Percentiles rank a stretch among this genome's conserved stretches.
Evolutionary conservation across 2,113 vertebrate species (phyloP).

Genomic region (Emydura subglobosa): DNA sequence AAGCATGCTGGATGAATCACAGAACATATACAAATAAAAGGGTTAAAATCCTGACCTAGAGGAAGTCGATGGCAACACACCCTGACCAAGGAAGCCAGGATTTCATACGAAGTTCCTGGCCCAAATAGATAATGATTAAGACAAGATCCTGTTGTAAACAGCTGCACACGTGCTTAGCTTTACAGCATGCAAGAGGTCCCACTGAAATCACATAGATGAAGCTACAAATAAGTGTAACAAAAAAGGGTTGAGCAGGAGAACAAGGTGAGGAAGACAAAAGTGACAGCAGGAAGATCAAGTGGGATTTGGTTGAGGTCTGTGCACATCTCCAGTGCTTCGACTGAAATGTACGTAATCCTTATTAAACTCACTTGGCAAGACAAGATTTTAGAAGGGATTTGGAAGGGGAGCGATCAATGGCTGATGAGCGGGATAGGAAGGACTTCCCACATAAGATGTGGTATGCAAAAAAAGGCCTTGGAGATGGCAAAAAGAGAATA

Average conservation of each 20-base stretch:
- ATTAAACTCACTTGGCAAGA: slow-evolving; percentile 34
- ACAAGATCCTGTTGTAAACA: background rate
- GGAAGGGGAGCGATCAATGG: slow-evolving; percentile 36
- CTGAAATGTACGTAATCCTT: slow-evolving; percentile 15
- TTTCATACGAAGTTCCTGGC: background rate
- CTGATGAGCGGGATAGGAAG: slow-evolving; percentile 35
- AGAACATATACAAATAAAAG: background rate
- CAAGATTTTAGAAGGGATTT: slow-evolving; percentile 4
- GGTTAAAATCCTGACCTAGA: background rate
- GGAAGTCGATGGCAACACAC: background rate
- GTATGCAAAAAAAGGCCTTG: background rate
- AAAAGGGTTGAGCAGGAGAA: background rate
- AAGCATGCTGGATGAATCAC: background rate
- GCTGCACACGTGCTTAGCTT: background rate
- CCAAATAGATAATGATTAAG: background rate
- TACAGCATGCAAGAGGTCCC: background rate
- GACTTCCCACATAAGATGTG: background rate
- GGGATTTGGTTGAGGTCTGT: background rate
- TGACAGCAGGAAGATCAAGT: slow-evolving; percentile 14
- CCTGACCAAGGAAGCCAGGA: background rate
- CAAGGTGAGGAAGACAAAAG: slow-evolving; percentile 28
- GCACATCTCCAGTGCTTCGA: slow-evolving; percentile 32
- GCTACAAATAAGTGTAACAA: background rate
- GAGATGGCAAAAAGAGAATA: background rate
- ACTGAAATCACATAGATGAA: background rate